Evolutionary conservation across 2,888 invertebrate genomes (phyloP).

Genomic region (Trichogramma evanescens): DNA sequence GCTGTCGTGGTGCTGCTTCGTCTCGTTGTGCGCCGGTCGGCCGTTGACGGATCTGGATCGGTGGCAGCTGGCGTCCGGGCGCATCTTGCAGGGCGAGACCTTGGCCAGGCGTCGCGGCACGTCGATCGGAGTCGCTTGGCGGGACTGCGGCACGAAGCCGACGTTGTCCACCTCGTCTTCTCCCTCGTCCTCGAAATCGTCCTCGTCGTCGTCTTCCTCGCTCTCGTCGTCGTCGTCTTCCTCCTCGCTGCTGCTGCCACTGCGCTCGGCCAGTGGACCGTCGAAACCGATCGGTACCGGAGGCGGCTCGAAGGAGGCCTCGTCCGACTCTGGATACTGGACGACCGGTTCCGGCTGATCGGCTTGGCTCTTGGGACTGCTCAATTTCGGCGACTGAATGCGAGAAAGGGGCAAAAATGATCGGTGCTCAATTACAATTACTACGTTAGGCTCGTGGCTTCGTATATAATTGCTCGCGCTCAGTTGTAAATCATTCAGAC

Average conservation of each 20-base stretch:
- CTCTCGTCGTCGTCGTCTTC: conserved; percentile 10
- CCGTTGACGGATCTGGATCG: conserved; percentile 30
- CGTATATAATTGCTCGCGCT: too few species aligned
- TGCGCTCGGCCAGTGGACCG: not conserved
- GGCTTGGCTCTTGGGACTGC: not conserved
- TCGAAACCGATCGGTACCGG: conserved; percentile 16
- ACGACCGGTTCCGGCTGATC: not conserved
- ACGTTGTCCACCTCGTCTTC: not conserved
- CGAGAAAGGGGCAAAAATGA: not conserved
- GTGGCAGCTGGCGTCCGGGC: conserved; percentile 21
- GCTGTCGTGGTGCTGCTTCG: not conserved
- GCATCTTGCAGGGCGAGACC: conserved; percentile 29
- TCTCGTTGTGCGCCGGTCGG: not conserved
- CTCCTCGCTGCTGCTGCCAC: conserved; percentile 4
- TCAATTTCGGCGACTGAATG: conserved; percentile 9
- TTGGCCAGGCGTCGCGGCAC: conserved; percentile 25
- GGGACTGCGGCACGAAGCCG: not conserved
- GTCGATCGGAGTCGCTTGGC: conserved; percentile 20
- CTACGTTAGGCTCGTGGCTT: too few species aligned
- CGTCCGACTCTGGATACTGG: conserved; percentile 3
- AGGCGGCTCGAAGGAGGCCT: not conserved
- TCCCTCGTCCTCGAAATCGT: not conserved
- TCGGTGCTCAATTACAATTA: too few species aligned
- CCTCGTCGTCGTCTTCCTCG: conserved; percentile 3
- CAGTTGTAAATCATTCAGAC: too few species aligned